Evolutionary conservation across 2,797 vertebrate genomes (phyloP).

Genomic region (Lacerta bilineata): DNA sequence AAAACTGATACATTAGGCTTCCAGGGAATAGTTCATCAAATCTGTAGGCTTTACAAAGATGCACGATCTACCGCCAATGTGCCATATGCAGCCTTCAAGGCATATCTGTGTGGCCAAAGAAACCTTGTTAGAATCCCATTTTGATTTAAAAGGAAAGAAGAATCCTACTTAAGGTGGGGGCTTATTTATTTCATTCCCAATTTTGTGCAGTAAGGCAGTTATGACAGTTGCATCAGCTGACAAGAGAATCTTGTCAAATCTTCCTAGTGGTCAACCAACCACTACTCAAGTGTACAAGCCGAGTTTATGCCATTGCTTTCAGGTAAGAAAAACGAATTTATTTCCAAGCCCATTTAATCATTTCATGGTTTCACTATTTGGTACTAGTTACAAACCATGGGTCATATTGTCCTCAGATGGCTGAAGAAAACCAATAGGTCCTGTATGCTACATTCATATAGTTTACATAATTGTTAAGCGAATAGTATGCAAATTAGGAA

Average conservation of each 20-base stretch:
- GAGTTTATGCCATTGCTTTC: background rate
- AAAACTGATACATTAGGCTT: conserved; percentile 10
- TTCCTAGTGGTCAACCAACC: background rate
- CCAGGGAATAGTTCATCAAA: conserved; percentile 16
- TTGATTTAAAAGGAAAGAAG: background rate
- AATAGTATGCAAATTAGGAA: background rate
- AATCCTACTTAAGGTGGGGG: background rate
- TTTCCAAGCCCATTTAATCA: background rate
- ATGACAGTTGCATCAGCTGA: background rate
- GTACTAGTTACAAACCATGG: background rate
- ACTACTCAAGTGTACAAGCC: background rate
- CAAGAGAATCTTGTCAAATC: background rate
- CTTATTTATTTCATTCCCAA: background rate
- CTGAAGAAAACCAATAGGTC: background rate
- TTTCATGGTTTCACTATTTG: background rate
- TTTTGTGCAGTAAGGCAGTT: background rate
- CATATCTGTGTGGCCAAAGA: background rate
- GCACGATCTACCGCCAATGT: background rate
- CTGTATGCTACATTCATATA: background rate
- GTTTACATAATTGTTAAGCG: background rate
- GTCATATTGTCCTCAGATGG: background rate
- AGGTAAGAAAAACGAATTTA: too few relatives aligned
- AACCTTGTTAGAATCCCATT: background rate
- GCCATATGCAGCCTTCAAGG: conserved; percentile 7
- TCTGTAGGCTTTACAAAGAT: conserved; percentile 13